Conservation (phyloP, 2,888 invertebrate genomes). For the Polymixis lichenea region DNA sequence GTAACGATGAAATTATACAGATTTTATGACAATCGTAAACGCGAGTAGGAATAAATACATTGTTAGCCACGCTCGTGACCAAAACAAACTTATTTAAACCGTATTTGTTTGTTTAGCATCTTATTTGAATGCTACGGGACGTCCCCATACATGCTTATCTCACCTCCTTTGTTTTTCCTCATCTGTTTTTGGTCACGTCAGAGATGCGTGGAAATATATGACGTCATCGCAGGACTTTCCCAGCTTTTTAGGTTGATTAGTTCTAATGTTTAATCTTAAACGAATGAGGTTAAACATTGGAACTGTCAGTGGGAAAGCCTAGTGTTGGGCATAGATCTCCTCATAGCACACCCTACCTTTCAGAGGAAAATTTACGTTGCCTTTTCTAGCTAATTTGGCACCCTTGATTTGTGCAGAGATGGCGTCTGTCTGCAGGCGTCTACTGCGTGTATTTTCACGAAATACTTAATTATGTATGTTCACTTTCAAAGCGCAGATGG, state of each 20-base stretch:
- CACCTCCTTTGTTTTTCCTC: no score
- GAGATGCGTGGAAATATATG: neutral
- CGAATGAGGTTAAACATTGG: neutral
- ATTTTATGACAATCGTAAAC: slow-evolving; percentile 42
- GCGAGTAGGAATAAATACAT: slow-evolving; percentile 26
- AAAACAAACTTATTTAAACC: slow-evolving; percentile 34
- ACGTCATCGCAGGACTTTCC: neutral
- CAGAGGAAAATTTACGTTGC: neutral
- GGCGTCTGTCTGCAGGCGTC: neutral
- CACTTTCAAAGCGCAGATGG: neutral
- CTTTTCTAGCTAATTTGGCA: neutral
- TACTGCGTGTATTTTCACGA: neutral
- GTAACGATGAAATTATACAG: slow-evolving; percentile 43
- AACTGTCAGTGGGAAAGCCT: no score
- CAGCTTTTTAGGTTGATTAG: neutral
- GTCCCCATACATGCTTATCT: neutral
- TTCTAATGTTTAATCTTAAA: neutral
- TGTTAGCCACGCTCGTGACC: slow-evolving; percentile 33
- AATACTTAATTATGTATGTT: neutral
- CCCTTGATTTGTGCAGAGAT: neutral
- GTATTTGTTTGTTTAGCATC: slow-evolving; percentile 27
- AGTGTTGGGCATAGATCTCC: neutral
- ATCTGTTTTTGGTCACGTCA: neutral
- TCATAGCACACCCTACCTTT: neutral
- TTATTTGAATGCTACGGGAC: slow-evolving; percentile 2